Evolutionary conservation across 2,113 vertebrate species (phyloP).

Genomic region (Laticauda colubrina): DNA sequence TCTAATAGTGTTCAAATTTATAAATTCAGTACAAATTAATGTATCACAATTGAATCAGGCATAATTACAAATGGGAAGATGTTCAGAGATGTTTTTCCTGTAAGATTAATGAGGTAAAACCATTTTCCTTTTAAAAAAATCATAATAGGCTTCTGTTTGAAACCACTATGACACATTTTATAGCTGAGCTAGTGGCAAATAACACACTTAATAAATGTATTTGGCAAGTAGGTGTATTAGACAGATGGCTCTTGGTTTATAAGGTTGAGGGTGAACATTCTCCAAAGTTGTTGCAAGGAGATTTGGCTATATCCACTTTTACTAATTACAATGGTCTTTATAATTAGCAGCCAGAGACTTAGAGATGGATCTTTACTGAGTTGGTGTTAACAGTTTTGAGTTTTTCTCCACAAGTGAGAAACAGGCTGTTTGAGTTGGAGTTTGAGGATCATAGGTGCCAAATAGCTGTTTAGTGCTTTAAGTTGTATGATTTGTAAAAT

Average conservation of each 20-base stretch:
- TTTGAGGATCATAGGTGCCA: conserved; percentile 59
- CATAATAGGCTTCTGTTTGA: conserved; percentile 26
- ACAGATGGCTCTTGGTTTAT: conserved; percentile 64
- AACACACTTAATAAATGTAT: conserved; percentile 42
- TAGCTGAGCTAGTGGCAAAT: conserved; percentile 41
- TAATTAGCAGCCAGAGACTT: conserved; percentile 59
- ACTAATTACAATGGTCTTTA: conserved; percentile 66
- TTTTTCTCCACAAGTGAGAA: conserved; percentile 55
- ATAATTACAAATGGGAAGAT: background rate
- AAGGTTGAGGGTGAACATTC: conserved; percentile 58
- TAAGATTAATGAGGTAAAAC: background rate
- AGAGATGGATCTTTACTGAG: conserved; percentile 45
- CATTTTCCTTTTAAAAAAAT: background rate
- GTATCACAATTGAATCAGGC: background rate
- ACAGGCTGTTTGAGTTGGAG: conserved; percentile 66
- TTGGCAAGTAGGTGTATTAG: conserved; percentile 49
- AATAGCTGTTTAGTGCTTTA: conserved; percentile 57
- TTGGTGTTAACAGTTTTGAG: conserved; percentile 49
- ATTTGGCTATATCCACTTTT: conserved; percentile 59
- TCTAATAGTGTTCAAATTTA: background rate
- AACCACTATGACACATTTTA: conserved; percentile 15
- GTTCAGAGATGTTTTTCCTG: conserved; percentile 25
- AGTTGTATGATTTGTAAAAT: conserved; percentile 51
- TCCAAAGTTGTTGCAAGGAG: conserved; percentile 58
- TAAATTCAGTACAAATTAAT: background rate